A percentile compares a stretch with the other conserved stretches of the same genome.
These are phyloP conservation scores for Diarsia rubi DNA, from an alignment of 2,888 invertebrate genomes.

Conservation along the genomic window DNA sequence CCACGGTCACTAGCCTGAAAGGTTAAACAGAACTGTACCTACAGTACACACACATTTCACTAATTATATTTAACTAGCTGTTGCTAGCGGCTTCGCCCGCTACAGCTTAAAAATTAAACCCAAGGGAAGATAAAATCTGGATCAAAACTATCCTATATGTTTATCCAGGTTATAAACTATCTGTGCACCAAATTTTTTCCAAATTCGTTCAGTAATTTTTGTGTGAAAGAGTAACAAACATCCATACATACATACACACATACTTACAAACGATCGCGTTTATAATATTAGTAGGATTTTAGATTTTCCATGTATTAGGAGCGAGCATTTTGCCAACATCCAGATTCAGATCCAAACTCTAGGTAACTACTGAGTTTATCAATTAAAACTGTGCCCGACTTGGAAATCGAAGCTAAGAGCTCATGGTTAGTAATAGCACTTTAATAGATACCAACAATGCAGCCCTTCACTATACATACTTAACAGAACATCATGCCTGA, in stretches of 20 bases:
- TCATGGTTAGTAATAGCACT: neutral
- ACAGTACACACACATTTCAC: neutral
- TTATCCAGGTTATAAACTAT: too few relatives aligned
- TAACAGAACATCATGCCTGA: neutral
- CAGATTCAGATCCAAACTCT: neutral
- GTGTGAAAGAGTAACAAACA: too few relatives aligned
- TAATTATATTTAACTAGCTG: neutral
- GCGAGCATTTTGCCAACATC: neutral
- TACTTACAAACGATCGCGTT: too few relatives aligned
- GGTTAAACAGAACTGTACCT: neutral
- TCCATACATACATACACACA: too few relatives aligned
- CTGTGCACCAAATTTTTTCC: too few relatives aligned
- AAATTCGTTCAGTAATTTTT: too few relatives aligned
- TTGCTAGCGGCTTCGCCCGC: too few relatives aligned
- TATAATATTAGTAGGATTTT: too few relatives aligned
- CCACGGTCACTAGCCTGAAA: neutral
- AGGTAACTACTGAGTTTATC: neutral
- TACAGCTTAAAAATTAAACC: too few relatives aligned
- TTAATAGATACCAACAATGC: neutral
- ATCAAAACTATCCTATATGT: too few relatives aligned
- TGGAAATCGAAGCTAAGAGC: too few relatives aligned
- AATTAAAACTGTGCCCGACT: neutral
- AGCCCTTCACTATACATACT: neutral
- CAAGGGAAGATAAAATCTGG: too few relatives aligned
- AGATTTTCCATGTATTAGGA: fast-evolving